These are phyloP conservation scores for Diploptera punctata DNA, from an alignment of 2,888 invertebrate species.

Conservation along the genomic window DNA sequence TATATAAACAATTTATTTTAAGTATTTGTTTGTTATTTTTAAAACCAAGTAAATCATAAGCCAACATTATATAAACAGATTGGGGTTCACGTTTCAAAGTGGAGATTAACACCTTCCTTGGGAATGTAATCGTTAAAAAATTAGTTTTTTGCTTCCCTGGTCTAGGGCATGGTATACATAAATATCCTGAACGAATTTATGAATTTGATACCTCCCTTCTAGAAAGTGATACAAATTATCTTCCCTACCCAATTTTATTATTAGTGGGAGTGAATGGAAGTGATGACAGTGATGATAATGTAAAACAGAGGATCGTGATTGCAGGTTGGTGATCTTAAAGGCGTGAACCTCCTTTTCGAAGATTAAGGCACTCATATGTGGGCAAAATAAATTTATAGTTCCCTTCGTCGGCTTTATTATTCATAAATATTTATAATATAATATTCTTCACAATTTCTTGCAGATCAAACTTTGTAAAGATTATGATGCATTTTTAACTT, in stretches of 20 bases:
- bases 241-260: not conserved
- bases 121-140: too few relatives aligned
- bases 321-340: not conserved
- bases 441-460: not conserved
- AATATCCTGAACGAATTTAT: too few relatives aligned
- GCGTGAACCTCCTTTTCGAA: not conserved
- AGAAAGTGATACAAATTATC: not conserved
- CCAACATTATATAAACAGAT: too few relatives aligned
- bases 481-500: not conserved
- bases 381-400: not conserved
- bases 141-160: too few relatives aligned
- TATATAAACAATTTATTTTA: too few relatives aligned
- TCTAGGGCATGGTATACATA: too few relatives aligned
- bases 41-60: too few relatives aligned
- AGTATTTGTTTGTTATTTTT: too few relatives aligned
- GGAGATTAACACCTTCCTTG: too few relatives aligned
- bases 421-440: slow-evolving; percentile 8
- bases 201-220: not conserved
- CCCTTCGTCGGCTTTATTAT: not conserved
- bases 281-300: not conserved
- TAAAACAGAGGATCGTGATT: not conserved
- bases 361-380: not conserved
- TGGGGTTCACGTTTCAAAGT: too few relatives aligned
- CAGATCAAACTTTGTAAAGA: not conserved
- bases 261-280: not conserved